Conservation (phyloP, 2,888 invertebrate genomes). For the Axea sp. region DNA sequence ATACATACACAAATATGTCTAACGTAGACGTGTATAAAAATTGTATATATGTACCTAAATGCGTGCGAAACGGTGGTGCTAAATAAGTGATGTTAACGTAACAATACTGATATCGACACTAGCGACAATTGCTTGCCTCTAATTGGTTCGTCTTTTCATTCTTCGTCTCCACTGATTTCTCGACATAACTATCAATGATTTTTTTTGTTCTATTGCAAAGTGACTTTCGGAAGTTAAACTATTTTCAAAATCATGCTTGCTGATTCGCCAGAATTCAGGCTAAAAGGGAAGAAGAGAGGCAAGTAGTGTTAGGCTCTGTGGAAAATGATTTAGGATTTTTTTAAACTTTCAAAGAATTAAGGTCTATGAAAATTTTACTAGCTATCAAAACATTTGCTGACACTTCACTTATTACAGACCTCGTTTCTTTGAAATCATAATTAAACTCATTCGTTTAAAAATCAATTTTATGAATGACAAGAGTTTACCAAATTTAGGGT, state of each 20-base stretch:
- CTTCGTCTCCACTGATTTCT: conserved; percentile 3
- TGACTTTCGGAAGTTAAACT: conserved; percentile 12
- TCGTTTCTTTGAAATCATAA: too few relatives aligned
- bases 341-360: neutral
- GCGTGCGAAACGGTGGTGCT: conserved; percentile 51
- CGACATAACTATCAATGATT: neutral
- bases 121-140: conserved; percentile 45
- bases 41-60: conserved; percentile 49
- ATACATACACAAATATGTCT: too few relatives aligned
- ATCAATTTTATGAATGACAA: too few relatives aligned
- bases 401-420: too few relatives aligned
- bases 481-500: too few relatives aligned
- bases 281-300: conserved; percentile 26
- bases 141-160: conserved; percentile 16
- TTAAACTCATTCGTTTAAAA: too few relatives aligned
- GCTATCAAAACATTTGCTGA: too few relatives aligned
- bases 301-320: conserved; percentile 39
- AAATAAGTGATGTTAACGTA: conserved; percentile 49
- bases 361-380: neutral
- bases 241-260: conserved; percentile 26
- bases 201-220: conserved; percentile 6
- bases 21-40: too few relatives aligned
- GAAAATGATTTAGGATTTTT: conserved; percentile 1
- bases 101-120: conserved; percentile 9
- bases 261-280: conserved; percentile 3